Percentiles rank a stretch among this genome's conserved stretches.
Evolutionary conservation across 2,113 vertebrate genomes (phyloP).

Genomic region (Willisornis vidua): DNA sequence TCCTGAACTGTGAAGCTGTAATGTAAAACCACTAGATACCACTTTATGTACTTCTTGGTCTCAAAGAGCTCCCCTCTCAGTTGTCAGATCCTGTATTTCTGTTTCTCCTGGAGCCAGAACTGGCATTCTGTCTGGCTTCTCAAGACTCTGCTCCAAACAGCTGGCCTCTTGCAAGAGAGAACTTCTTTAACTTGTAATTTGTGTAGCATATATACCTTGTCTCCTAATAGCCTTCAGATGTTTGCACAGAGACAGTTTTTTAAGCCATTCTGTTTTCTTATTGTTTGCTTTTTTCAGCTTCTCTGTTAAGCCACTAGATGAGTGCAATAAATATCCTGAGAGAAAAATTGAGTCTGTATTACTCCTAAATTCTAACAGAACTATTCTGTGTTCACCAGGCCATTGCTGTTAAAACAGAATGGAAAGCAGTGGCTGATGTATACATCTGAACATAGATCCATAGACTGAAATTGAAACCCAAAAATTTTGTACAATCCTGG

Average conservation of each 20-base stretch:
- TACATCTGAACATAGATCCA: neutral
- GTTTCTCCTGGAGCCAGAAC: neutral
- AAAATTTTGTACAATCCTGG: neutral
- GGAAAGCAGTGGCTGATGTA: neutral
- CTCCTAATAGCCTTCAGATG: neutral
- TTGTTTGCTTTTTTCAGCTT: neutral
- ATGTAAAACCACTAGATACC: neutral
- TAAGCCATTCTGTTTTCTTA: neutral
- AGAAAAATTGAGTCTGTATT: neutral
- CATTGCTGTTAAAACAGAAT: neutral
- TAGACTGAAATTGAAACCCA: neutral
- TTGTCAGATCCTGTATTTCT: neutral
- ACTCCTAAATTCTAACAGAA: neutral
- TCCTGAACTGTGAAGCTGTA: neutral
- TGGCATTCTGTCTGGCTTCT: neutral
- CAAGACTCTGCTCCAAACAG: neutral
- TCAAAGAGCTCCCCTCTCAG: neutral
- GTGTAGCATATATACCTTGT: neutral
- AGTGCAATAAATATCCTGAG: neutral
- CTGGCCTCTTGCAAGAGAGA: neutral
- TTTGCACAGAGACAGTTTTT: neutral
- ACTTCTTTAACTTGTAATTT: neutral
- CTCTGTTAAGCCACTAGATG: neutral
- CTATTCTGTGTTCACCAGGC: neutral
- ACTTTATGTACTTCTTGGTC: neutral